Evolutionary conservation across 2,113 vertebrate genomes (phyloP), one percentile per base, ranked within the genome.

Genomic region (Leuciscus idus): DNA sequence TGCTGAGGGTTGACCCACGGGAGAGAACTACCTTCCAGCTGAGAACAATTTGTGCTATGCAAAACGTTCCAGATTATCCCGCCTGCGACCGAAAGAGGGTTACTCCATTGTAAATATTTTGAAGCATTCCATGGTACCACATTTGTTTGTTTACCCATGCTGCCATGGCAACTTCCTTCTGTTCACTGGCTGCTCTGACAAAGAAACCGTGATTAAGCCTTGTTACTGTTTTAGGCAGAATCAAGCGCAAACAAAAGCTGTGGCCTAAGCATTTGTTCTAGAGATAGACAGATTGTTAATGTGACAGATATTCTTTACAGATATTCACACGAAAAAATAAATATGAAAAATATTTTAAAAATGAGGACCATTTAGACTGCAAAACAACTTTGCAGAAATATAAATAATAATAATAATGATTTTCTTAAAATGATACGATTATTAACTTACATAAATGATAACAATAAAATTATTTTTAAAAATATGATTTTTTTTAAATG

Each of bases 71-170:
- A 74, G 85, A 43, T 61, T 21, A 21, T 92, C 88, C 92, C 91
- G 94, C 94, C 92, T 94, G 90, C 91, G 94, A 93, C 93, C 93
- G 94, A 93, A 93, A 93, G 92, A 94, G 93, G 80, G 74, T 87
- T 95, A 94, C 95, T 95, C 93, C 90, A 93, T 93, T 94, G 91
- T 94, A 96, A 94, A 94, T 95, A 95, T 95, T 96, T 94, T 94
- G 93, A 91, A 91, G 92, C 95, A 94, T 96, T 96, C 95, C 96
- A 93, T 88, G 90, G 93, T 93, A 96, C 95, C 94, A 96, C 94
- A 85, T 95, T 91, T 97, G 95, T 97, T 97, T 97, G 96, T 96
- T 96, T 96, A 93, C 94, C 61, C 92, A 90, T 92, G 94, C 92
- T 90, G 39, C 95, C 94, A 96, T 94, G 92, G 95, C 91, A 96